Percentiles rank a stretch among this genome's conserved stretches.
These are phyloP conservation scores for Philopotamus ludificatus DNA, from an alignment of 1,140 invertebrate genomes.

Conservation along the genomic window DNA sequence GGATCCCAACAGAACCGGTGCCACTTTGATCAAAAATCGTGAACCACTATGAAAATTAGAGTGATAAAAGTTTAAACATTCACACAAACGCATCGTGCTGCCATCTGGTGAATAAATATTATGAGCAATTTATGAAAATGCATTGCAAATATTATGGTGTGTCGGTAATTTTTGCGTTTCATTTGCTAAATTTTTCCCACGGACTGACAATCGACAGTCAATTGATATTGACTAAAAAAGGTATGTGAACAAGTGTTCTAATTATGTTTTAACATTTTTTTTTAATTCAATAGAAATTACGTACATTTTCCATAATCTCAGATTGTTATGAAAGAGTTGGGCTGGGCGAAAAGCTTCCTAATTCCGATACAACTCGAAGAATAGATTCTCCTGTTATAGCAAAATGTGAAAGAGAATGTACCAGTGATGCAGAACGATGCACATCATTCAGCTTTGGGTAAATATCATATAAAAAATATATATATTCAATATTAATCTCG, in stretches of 20 bases:
- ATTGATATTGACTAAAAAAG: constrained; percentile 13
- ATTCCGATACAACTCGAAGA: constrained; percentile 20
- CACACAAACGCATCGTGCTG: too few relatives aligned
- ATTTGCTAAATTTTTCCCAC: background rate
- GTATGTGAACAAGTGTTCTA: too few relatives aligned
- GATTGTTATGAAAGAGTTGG: constrained; percentile 36
- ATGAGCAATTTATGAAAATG: background rate
- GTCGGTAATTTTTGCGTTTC: background rate
- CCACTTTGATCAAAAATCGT: too few relatives aligned
- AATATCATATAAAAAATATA: background rate
- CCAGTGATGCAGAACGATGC: constrained; percentile 30
- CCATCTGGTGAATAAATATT: background rate
- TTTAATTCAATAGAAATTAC: background rate
- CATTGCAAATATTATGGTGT: background rate
- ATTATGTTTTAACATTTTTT: too few relatives aligned
- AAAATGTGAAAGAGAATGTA: constrained; percentile 40
- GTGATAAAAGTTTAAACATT: too few relatives aligned
- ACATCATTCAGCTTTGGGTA: constrained; percentile 40
- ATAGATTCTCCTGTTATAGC: constrained; percentile 31
- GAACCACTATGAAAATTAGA: too few relatives aligned
- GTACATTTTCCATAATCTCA: constrained; percentile 3
- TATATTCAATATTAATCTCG: too few relatives aligned
- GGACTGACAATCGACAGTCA: constrained; percentile 12
- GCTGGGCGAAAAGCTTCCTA: constrained; percentile 26
- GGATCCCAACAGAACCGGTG: constrained; percentile 11